These are phyloP conservation scores for Microtus richardsoni DNA, from an alignment of 2,113 vertebrate species.

Conservation along the genomic window DNA sequence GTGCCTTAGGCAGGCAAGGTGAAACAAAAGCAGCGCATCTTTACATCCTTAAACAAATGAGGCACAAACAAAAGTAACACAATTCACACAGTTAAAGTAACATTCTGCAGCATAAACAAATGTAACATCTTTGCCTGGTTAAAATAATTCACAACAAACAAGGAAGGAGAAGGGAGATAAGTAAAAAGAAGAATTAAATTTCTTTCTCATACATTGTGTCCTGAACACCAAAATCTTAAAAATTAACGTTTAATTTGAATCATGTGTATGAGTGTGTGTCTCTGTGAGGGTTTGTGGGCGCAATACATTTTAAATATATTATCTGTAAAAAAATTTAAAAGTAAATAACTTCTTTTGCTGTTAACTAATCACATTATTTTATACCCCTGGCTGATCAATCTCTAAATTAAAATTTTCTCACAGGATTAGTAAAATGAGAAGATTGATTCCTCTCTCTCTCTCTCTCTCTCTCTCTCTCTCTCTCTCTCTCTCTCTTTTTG, in stretches of 20 bases:
- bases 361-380: not conserved
- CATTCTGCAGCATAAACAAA: not conserved
- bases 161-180: not conserved
- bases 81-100: not conserved
- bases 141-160: not conserved
- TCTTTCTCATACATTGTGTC: not conserved
- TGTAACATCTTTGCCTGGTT: not conserved
- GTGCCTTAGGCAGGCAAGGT: not conserved
- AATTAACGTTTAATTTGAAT: not conserved
- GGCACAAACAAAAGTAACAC: not conserved
- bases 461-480: accelerated
- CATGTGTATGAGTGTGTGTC: too few relatives aligned
- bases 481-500: not conserved
- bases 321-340: not conserved
- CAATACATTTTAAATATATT: not conserved
- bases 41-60: not conserved
- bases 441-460: not conserved
- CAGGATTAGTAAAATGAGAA: not conserved
- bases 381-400: not conserved
- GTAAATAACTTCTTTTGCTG: not conserved
- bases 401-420: not conserved
- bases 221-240: not conserved
- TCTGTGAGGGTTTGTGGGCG: not conserved
- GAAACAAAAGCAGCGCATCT: not conserved
- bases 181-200: not conserved